Evolutionary conservation across 1,140 invertebrate genomes (phyloP).

Genomic region (Eupristina koningsbergeri): DNA sequence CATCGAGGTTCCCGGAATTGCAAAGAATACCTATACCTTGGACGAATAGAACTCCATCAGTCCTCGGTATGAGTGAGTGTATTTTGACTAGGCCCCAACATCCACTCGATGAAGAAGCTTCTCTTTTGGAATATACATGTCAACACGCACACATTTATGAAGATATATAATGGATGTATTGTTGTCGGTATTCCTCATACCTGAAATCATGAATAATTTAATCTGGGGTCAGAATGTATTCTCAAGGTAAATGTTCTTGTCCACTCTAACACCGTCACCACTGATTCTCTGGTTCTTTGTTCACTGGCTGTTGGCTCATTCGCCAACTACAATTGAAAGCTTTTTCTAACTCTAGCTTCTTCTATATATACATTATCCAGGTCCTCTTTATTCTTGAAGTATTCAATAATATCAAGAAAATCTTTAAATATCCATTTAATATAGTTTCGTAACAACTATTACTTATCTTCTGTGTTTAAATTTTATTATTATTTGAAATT

Average conservation of each 20-base stretch:
- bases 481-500: no score
- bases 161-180: conserved; percentile 48
- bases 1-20: neutral
- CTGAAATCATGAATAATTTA: conserved; percentile 66
- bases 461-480: no score
- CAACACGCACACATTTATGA: neutral
- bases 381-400: no score
- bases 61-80: conserved; percentile 52
- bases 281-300: conserved; percentile 53
- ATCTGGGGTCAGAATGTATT: conserved; percentile 26
- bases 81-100: conserved; percentile 64
- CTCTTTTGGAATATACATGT: neutral
- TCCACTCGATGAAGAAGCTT: conserved; percentile 57
- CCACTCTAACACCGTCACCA: conserved; percentile 7
- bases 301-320: conserved; percentile 55
- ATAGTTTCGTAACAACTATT: no score
- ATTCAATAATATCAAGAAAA: no score
- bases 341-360: neutral
- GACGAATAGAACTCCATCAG: conserved; percentile 29
- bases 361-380: neutral
- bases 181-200: conserved; percentile 54
- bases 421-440: no score
- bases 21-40: conserved; percentile 55
- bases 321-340: conserved; percentile 60
- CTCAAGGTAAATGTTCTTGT: conserved; percentile 15